Percentiles rank a stretch among this genome's conserved stretches.
Conservation (phyloP, 2,797 vertebrate species). For the Hippocampus kuda region DNA sequence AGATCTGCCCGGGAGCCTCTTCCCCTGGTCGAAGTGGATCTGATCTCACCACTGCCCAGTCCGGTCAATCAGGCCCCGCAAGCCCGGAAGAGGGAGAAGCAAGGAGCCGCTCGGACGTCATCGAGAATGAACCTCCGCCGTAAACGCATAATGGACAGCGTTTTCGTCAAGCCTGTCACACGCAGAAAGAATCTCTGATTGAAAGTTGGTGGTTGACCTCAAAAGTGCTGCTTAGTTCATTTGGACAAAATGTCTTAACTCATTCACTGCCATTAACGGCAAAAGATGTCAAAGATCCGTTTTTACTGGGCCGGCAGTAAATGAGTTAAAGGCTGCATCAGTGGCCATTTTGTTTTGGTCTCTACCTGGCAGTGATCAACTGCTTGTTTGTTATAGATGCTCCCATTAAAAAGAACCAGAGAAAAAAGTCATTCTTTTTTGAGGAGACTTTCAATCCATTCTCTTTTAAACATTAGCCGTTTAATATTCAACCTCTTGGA, state of each 20-base stretch:
- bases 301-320: too few species aligned
- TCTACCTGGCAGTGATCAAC: not conserved
- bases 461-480: constrained; percentile 21
- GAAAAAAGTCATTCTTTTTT: constrained; percentile 28
- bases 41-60: constrained; percentile 81
- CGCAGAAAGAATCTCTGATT: constrained; percentile 82
- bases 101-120: constrained; percentile 40
- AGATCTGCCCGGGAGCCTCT: constrained; percentile 62
- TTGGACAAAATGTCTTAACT: not conserved
- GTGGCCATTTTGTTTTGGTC: not conserved
- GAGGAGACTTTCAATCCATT: constrained; percentile 33
- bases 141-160: constrained; percentile 72
- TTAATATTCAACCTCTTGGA: constrained; percentile 44
- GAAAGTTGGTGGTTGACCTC: not conserved
- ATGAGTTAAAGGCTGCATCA: not conserved
- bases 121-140: constrained; percentile 62
- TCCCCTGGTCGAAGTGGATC: constrained; percentile 69
- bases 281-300: too few species aligned
- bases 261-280: too few species aligned
- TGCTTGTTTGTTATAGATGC: constrained; percentile 11
- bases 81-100: constrained; percentile 47
- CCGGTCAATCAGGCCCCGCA: constrained; percentile 49
- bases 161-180: constrained; percentile 82
- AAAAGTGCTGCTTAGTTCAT: not conserved
- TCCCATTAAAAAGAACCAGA: constrained; percentile 18